Conservation (phyloP, 2,113 vertebrate genomes). For the Ptychochromis oligacanthus region DNA sequence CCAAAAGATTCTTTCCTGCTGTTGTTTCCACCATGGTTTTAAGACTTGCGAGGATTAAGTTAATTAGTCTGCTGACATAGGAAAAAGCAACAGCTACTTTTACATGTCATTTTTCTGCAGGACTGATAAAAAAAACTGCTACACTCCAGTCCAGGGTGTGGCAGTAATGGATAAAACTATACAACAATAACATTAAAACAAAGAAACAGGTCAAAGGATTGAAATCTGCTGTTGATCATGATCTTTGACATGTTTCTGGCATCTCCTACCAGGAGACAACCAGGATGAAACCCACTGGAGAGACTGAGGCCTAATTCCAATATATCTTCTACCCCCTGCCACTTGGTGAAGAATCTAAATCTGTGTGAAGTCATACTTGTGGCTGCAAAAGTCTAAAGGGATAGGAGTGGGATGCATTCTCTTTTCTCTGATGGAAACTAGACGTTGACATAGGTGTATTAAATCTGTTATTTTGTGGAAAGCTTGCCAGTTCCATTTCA, state of each 20-base stretch:
- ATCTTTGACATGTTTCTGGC: neutral
- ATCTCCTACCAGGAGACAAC: neutral
- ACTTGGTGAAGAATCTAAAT: neutral
- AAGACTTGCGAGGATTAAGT: neutral
- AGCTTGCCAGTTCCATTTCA: neutral
- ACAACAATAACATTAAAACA: neutral
- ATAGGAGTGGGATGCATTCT: neutral
- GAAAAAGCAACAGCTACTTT: neutral
- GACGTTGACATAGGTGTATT: neutral
- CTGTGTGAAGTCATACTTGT: neutral
- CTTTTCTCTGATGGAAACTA: neutral
- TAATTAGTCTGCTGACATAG: neutral
- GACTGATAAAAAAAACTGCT: neutral
- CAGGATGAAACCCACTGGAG: neutral
- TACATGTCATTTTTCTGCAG: neutral
- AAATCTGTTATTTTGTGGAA: neutral
- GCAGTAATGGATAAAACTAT: neutral
- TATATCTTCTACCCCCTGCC: neutral
- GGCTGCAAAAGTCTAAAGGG: neutral
- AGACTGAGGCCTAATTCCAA: neutral
- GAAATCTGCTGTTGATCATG: neutral
- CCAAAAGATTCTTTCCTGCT: too few relatives aligned
- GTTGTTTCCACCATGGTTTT: neutral
- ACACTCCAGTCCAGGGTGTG: neutral
- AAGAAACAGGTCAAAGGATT: neutral